A percentile compares a stretch with the other conserved stretches of the same genome.
These are phyloP conservation scores for Circaetus cinerascens DNA, from an alignment of 2,113 vertebrate species.

Conservation along the genomic window DNA sequence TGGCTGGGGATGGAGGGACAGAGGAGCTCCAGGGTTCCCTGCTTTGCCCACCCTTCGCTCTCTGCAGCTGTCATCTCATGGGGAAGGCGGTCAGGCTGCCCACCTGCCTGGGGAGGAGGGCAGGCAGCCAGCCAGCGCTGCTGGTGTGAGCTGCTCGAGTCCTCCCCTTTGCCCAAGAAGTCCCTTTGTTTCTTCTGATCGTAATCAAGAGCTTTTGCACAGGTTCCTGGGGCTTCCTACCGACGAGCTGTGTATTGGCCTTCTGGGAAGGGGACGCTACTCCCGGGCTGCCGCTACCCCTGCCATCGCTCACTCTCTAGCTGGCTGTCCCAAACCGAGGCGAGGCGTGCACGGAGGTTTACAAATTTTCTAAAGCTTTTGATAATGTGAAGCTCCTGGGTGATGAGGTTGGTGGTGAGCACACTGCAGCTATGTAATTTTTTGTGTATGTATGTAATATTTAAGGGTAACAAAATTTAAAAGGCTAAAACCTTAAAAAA, in stretches of 20 bases:
- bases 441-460: constrained; percentile 87
- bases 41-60: background rate
- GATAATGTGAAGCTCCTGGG: constrained; percentile 85
- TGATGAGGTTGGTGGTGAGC: constrained; percentile 69
- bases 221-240: background rate
- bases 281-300: background rate
- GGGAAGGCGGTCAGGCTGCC: background rate
- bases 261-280: background rate
- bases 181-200: background rate
- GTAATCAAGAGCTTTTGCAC: background rate
- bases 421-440: constrained; percentile 77
- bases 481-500: constrained; percentile 64
- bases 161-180: background rate
- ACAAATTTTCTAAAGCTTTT: constrained; percentile 77
- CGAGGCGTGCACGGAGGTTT: constrained; percentile 71
- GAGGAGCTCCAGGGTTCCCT: background rate
- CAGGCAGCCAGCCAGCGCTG: background rate
- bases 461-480: constrained; percentile 74
- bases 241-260: background rate
- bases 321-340: constrained; percentile 4
- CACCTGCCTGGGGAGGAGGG: background rate
- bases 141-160: background rate
- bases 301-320: background rate
- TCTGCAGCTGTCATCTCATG: background rate
- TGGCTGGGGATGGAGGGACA: background rate